A percentile compares a stretch with the other conserved stretches of the same genome.
These are phyloP conservation scores for Scaptodrosophila latifasciaeformis DNA, from an alignment of 2,888 invertebrate species.

Conservation along the genomic window DNA sequence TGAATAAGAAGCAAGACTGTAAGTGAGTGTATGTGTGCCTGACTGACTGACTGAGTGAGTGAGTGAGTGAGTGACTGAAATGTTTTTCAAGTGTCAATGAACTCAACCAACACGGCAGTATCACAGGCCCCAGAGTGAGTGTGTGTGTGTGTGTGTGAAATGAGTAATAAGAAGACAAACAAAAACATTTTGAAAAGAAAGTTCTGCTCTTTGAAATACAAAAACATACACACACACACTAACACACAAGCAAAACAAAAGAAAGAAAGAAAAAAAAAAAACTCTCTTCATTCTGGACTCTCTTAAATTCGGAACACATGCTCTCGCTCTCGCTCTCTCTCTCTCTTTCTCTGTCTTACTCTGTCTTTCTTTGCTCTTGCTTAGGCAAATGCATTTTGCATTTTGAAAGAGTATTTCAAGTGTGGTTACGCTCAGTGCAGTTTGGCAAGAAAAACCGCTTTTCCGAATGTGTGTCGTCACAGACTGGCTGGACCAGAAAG, in stretches of 20 bases:
- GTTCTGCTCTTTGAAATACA: constrained; percentile 42
- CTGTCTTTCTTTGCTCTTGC: neutral
- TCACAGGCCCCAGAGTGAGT: constrained; percentile 36
- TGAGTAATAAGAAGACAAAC: constrained; percentile 25
- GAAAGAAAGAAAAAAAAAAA: too few species aligned
- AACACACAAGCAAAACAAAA: too few species aligned
- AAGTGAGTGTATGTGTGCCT: constrained; percentile 20
- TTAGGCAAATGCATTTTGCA: neutral
- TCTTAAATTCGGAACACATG: constrained; percentile 19
- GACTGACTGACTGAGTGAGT: constrained; percentile 13
- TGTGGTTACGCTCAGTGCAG: neutral
- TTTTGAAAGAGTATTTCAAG: neutral
- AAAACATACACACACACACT: too few species aligned
- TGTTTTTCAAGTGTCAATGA: constrained; percentile 75
- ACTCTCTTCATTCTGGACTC: neutral
- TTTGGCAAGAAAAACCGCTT: constrained; percentile 26
- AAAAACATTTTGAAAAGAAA: constrained; percentile 61
- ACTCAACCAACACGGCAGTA: constrained; percentile 71
- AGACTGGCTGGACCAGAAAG: constrained; percentile 24
- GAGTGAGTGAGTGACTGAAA: constrained; percentile 54
- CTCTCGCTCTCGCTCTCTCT: neutral
- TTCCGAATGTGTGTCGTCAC: constrained; percentile 63
- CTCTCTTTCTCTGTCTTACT: constrained; percentile 15
- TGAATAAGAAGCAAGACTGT: constrained; percentile 29
- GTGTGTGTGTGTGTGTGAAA: constrained; percentile 36